These are phyloP conservation scores for Cygnus buccinator DNA, from an alignment of 2,113 vertebrate genomes.

Conservation along the genomic window DNA sequence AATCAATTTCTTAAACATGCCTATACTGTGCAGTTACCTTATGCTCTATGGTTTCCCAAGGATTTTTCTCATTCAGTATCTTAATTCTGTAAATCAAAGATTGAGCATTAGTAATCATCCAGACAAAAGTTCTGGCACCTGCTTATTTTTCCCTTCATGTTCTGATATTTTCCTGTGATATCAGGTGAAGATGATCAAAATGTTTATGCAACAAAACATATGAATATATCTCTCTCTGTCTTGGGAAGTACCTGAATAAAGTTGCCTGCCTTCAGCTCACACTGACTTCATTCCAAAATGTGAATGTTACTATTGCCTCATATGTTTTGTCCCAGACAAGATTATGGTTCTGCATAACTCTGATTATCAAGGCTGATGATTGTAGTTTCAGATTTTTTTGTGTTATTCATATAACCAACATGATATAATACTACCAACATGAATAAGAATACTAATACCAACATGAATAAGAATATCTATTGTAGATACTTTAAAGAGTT, in stretches of 20 bases:
- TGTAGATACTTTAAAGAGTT: background rate
- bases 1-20: background rate
- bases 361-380: background rate
- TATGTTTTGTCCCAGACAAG: background rate
- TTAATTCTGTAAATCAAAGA: background rate
- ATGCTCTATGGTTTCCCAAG: background rate
- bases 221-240: background rate
- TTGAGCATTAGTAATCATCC: background rate
- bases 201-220: background rate
- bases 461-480: background rate
- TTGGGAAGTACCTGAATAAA: background rate
- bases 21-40: background rate
- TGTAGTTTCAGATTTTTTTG: background rate
- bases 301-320: background rate
- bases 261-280: background rate
- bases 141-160: background rate
- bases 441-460: background rate
- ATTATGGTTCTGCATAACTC: background rate
- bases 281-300: background rate
- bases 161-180: background rate
- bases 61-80: background rate
- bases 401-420: background rate
- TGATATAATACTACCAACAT: background rate
- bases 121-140: background rate
- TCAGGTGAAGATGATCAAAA: background rate